Conservation (phyloP, 2,113 vertebrate genomes). For the Oceanodroma tethys region DNA sequence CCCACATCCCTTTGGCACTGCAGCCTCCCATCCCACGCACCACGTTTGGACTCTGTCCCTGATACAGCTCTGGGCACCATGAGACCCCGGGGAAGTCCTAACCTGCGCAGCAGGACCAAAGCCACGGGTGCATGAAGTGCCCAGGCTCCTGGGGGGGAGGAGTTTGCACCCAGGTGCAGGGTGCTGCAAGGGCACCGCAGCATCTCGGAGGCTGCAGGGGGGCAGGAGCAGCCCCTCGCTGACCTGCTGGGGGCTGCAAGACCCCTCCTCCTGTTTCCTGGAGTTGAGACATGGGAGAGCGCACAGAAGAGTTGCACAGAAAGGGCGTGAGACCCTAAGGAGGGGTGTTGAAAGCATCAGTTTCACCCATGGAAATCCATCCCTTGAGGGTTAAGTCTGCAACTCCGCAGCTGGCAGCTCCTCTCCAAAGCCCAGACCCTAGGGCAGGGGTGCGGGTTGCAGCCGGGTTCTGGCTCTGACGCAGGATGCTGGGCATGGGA, state of each 20-base stretch:
- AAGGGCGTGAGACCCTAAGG: neutral
- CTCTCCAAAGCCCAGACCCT: neutral
- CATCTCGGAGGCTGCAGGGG: neutral
- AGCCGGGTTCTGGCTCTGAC: neutral
- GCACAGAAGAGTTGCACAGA: neutral
- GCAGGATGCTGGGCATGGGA: fast-evolving
- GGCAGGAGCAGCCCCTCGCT: neutral
- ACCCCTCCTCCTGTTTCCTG: neutral
- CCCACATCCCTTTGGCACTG: neutral
- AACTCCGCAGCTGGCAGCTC: neutral
- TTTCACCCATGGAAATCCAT: neutral
- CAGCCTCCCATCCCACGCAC: neutral
- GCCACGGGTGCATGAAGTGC: neutral
- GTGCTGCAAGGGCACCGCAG: neutral
- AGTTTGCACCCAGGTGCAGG: neutral
- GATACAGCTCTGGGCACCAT: fast-evolving
- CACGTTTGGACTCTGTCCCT: neutral
- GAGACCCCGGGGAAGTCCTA: neutral
- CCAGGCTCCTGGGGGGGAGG: neutral
- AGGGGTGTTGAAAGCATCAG: neutral
- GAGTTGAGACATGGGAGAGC: fast-evolving
- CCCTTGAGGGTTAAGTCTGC: neutral
- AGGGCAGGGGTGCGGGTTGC: neutral
- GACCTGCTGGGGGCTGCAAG: neutral
- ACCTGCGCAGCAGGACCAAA: fast-evolving